These are phyloP conservation scores for Mythimna lalbum DNA, from an alignment of 2,888 invertebrate species.

Conservation along the genomic window DNA sequence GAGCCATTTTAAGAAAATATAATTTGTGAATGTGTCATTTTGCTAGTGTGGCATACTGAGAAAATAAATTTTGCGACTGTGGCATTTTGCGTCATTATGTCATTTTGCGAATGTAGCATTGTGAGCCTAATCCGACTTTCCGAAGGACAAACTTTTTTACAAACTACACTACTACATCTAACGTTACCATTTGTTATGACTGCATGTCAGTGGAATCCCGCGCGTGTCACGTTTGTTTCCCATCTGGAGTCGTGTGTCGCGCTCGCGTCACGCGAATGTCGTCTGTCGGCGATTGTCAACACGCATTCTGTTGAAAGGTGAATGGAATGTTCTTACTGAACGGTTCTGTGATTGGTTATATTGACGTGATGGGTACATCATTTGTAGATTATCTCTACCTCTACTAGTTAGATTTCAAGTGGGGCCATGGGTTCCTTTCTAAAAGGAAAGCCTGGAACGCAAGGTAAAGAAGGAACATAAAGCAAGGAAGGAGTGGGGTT, in stretches of 20 bases:
- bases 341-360: constrained; percentile 1
- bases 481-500: no score
- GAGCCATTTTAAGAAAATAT: no score
- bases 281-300: constrained; percentile 10
- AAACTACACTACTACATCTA: background rate
- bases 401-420: no score
- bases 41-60: no score
- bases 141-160: background rate
- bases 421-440: no score
- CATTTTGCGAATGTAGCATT: no score
- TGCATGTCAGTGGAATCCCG: constrained; percentile 19
- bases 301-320: constrained; percentile 24
- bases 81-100: no score
- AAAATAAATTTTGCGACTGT: no score
- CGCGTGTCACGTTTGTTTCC: constrained; percentile 30
- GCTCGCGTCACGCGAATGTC: constrained; percentile 18
- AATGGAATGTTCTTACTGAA: constrained; percentile 32
- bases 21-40: no score
- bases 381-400: background rate
- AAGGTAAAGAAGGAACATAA: no score
- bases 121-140: no score
- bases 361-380: background rate
- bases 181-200: background rate
- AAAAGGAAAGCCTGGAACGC: no score
- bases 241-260: constrained; percentile 10